phyloP scores from a whole-genome alignment of 2,113 vertebrate genomes.

The Falcunculus frontatus region DNA sequence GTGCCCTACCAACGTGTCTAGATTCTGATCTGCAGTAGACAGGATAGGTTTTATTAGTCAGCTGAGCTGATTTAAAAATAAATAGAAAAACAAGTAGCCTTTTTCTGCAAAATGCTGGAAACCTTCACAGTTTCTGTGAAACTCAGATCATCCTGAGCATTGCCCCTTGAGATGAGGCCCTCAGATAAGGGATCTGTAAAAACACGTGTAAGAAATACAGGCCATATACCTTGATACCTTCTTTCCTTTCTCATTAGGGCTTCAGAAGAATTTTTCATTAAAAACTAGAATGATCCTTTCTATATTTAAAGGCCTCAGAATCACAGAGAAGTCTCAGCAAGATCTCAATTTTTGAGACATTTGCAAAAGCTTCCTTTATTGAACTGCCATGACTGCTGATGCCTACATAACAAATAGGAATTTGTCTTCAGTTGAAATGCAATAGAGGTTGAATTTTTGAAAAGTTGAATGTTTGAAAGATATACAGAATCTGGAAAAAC shows the following conservation, averaged over 20 bases:
- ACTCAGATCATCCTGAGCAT: background rate
- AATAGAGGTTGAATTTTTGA: background rate
- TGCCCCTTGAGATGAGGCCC: background rate
- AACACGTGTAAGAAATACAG: background rate
- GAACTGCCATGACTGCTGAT: background rate
- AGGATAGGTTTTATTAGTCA: background rate
- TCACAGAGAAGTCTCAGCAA: constrained; percentile 28
- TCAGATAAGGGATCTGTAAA: background rate
- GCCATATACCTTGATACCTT: background rate
- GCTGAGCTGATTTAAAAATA: background rate
- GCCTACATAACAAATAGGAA: background rate
- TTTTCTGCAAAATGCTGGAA: background rate
- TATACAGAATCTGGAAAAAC: background rate
- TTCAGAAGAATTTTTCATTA: background rate
- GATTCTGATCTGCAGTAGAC: background rate
- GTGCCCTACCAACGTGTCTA: background rate
- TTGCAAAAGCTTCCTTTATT: background rate
- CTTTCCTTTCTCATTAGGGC: background rate
- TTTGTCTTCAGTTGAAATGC: background rate
- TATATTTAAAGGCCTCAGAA: background rate
- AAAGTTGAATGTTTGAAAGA: background rate
- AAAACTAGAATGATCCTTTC: background rate
- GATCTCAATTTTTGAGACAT: background rate
- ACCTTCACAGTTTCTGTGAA: background rate
- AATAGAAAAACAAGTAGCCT: background rate